Evolutionary conservation across 2,888 invertebrate species (phyloP).

Genomic region (Lydus trimaculatus): DNA sequence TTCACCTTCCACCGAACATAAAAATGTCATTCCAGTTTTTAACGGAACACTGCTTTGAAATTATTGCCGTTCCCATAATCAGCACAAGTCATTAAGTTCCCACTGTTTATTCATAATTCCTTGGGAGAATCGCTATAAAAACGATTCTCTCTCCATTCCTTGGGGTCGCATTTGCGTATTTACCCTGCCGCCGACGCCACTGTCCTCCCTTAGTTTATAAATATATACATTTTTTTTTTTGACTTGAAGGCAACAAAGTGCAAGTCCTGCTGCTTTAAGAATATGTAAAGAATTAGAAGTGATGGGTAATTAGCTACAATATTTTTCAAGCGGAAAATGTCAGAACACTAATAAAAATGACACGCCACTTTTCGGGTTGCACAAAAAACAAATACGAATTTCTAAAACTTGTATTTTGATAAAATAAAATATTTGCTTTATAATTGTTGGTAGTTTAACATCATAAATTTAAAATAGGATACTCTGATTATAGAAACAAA

Average conservation of each 20-base stretch:
- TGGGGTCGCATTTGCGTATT: slow-evolving; percentile 41
- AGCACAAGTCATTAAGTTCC: slow-evolving; percentile 60
- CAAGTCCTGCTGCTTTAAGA: slow-evolving; percentile 46
- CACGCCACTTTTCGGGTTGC: slow-evolving; percentile 60
- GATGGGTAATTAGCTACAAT: slow-evolving; percentile 62
- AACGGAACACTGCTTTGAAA: slow-evolving; percentile 57
- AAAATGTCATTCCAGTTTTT: slow-evolving; percentile 56
- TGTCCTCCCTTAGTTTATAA: slow-evolving; percentile 16
- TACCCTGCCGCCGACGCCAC: slow-evolving; percentile 31
- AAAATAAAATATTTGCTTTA: neutral
- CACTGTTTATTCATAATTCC: slow-evolving; percentile 60
- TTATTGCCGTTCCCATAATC: slow-evolving; percentile 59
- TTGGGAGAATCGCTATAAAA: slow-evolving; percentile 44
- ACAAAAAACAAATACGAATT: neutral
- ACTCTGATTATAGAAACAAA: neutral
- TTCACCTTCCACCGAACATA: slow-evolving; percentile 44
- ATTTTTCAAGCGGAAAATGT: slow-evolving; percentile 62
- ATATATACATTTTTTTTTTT: neutral
- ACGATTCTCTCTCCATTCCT: slow-evolving; percentile 30
- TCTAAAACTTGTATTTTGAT: neutral
- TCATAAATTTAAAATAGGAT: neutral
- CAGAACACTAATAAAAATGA: slow-evolving; percentile 64
- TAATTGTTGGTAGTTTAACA: neutral
- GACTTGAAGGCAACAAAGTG: slow-evolving; percentile 43
- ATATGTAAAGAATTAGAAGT: slow-evolving; percentile 55